These are phyloP conservation scores for Proctacanthus coquilletti DNA, from an alignment of 1,140 invertebrate genomes.

Conservation along the genomic window DNA sequence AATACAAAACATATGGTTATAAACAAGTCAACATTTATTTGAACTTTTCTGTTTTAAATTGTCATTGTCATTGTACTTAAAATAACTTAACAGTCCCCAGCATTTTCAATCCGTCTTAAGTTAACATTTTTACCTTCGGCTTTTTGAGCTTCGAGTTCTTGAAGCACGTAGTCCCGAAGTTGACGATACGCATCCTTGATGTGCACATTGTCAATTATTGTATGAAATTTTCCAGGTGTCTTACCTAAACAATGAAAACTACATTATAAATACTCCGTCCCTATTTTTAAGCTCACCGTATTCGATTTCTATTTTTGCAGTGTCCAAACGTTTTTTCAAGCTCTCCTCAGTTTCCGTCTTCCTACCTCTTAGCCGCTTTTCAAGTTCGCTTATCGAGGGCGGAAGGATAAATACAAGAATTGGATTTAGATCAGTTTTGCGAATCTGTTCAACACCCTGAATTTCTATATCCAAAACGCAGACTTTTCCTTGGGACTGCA, in stretches of 20 bases:
- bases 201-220: conserved; percentile 81
- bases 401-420: conserved; percentile 87
- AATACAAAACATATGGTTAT: too few relatives aligned
- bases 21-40: too few relatives aligned
- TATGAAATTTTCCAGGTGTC: conserved; percentile 71
- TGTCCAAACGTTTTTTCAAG: conserved; percentile 53
- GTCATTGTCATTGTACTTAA: too few relatives aligned
- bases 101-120: background rate
- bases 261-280: conserved; percentile 9
- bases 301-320: conserved; percentile 62
- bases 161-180: conserved; percentile 52
- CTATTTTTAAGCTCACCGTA: conserved; percentile 45
- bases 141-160: conserved; percentile 34
- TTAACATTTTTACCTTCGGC: conserved; percentile 8
- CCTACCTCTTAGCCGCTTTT: conserved; percentile 56
- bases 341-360: conserved; percentile 85
- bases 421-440: conserved; percentile 67
- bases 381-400: conserved; percentile 65
- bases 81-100: background rate
- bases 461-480: conserved; percentile 94
- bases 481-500: conserved; percentile 64
- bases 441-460: conserved; percentile 89
- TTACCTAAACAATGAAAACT: conserved; percentile 39
- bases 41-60: too few relatives aligned
- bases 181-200: conserved; percentile 75